Base-by-base conservation (phyloP, 2,888 invertebrate species). In the Drosophila yooni region DNA sequence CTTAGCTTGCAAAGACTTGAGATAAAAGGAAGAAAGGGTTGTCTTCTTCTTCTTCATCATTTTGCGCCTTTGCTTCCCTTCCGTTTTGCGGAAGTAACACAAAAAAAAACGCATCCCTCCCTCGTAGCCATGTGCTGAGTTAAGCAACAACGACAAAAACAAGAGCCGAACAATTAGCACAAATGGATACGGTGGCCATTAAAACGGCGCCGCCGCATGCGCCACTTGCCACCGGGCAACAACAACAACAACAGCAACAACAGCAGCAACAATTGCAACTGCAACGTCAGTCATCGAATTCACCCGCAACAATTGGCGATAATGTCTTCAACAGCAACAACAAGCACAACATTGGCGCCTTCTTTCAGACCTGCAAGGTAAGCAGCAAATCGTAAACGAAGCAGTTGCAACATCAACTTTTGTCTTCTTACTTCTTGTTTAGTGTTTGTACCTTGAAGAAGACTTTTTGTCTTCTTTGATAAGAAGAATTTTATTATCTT, bases 301-400 rank as follows among this genome's bases (percentile, higher is more conserved):
- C 82, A 53, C 69, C 79, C 27, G 67, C 68, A 71, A 65, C 69
- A 76, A 75, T 63, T 61, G 76, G 68, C 70, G 60, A 76, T 64
- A 76, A 62, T 58, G 66, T 69, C 21, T 57, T 36, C 25, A 54
- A 27, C 54, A 61, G 59, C 70, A 78, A 61, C 85, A 70, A 56
- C 43, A 58, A 46, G 15, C 46, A 64, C 71, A 65, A 76, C 79
- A 85, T 93, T 88, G 93, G 93, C 77, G 93, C 93, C 59, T 93
- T 93, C 79, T 93, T 93, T 79, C 93, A 93, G 89, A 93, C 93
- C 63, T 93, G 93, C 93, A 93, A 93, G 93, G 93, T 93, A 92
- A 92, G 91, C 54, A 36, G 64, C 27, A 52, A 27, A 15, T n/a
- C 46, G 21, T 46, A 8, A 4, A 33, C 29, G 53, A 51, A 52